Evolutionary conservation across 2,113 vertebrate species (phyloP).

Genomic region (Calypte anna): DNA sequence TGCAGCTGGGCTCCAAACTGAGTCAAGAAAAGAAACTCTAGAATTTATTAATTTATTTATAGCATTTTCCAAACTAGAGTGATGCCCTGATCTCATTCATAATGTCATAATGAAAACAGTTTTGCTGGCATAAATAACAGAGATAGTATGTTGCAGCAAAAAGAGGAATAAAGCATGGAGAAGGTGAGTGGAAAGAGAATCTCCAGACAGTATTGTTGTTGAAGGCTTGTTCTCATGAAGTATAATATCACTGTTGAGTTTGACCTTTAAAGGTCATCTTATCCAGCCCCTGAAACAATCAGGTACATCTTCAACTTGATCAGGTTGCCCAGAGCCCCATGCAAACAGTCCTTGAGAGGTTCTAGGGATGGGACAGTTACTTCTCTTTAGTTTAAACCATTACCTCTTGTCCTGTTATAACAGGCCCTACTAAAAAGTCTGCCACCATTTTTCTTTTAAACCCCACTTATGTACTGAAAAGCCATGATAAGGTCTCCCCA

Average conservation of each 20-base stretch:
- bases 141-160: not conserved
- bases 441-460: not conserved
- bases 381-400: not conserved
- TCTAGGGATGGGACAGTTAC: not conserved
- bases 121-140: not conserved
- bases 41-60: not conserved
- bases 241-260: not conserved
- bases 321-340: not conserved
- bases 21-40: not conserved
- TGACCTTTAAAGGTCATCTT: not conserved
- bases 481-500: fast-evolving
- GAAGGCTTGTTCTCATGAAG: not conserved
- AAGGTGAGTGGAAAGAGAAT: not conserved
- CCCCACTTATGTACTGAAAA: not conserved
- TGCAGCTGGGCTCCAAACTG: not conserved
- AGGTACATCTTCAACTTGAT: not conserved
- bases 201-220: not conserved
- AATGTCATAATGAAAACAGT: not conserved
- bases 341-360: not conserved
- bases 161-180: not conserved
- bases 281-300: not conserved
- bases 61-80: not conserved
- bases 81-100: not conserved
- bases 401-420: not conserved
- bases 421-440: not conserved